Base-by-base conservation (phyloP, 2,113 vertebrate genomes). In the Sapayoa aenigma region DNA sequence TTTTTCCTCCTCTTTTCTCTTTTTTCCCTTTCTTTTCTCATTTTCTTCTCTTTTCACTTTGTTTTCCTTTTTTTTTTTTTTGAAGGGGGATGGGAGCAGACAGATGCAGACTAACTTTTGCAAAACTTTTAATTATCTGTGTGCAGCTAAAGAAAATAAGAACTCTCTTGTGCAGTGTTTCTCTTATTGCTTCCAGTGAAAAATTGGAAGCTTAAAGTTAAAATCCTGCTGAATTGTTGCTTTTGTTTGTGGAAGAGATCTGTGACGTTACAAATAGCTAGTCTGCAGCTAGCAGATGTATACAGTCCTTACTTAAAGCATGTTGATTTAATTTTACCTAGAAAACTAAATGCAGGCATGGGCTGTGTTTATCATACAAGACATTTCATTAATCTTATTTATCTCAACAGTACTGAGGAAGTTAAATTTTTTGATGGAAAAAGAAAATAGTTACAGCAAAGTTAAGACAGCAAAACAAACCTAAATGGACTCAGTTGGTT, bases 261-360 rank as follows among this genome's bases (percentile, higher is more conserved):
- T 87, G 88, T 76, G 52, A 75, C 20, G 4, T 95, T 96, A 71
- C 75, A 92, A 88, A 93, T 47, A 93, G 82, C 80, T 89, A 20
- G 89, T 84, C 92, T 94, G 87, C 6, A 12, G 87, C 90, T 69
- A 81, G 66, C 75, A 86, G 87, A 94, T 94, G 49, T 75, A 84
- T 87, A 83, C 89, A 84, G 73, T 65, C 87, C 78, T 96, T 56
- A 72, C 63, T 95, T 84, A 84, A 79, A 80, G 62, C 94, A 69
- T 78, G 81, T 84, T 93, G 83, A 82, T 90, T 96, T 92, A 67
- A 95, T 96, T 97, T 96, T 75, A 60, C 66, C 76, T 73, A 49
- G 87, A 93, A 82, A 95, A 89, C 87, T 87, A 18, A 62, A 67
- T 0, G 77, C 63, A 46, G 89, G 80, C 94, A 95, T 23, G 15